A percentile compares a stretch with the other conserved stretches of the same genome.
Evolutionary conservation across 2,888 invertebrate genomes (phyloP).

Genomic region (Melikaiella ostensackeni): DNA sequence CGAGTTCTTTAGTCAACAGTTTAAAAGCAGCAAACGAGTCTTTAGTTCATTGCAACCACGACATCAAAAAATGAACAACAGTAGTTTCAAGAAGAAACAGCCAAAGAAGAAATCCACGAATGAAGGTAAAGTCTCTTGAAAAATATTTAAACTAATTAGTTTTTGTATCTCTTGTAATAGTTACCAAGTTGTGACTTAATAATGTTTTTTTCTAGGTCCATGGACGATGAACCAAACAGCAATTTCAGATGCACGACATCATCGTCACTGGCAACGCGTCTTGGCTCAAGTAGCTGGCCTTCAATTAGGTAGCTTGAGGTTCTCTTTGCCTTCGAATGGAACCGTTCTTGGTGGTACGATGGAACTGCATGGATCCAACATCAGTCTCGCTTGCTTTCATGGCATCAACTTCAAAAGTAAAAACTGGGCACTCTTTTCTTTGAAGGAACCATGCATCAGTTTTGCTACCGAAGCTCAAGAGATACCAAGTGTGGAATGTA

Average conservation of each 20-base stretch:
- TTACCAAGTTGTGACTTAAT: not conserved
- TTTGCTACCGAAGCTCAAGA: conserved; percentile 97
- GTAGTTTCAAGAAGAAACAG: conserved; percentile 69
- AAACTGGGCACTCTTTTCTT: conserved; percentile 96
- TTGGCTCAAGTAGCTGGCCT: conserved; percentile 89
- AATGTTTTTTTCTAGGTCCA: conserved; percentile 57
- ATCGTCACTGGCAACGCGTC: conserved; percentile 97
- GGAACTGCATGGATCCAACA: conserved; percentile 92
- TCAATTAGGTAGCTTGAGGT: conserved; percentile 85
- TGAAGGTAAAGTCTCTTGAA: conserved; percentile 67
- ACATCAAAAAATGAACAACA: conserved; percentile 70
- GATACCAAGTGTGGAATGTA: conserved; percentile 84
- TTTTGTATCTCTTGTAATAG: not conserved
- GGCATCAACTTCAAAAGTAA: conserved; percentile 97
- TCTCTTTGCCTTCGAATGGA: conserved; percentile 84
- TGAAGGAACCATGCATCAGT: conserved; percentile 94
- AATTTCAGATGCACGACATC: conserved; percentile 85
- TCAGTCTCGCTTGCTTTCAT: conserved; percentile 97
- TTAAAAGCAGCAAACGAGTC: conserved; percentile 95
- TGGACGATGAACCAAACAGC: conserved; percentile 73
- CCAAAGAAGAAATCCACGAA: conserved; percentile 74
- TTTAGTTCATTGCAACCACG: conserved; percentile 86
- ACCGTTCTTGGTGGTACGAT: conserved; percentile 92
- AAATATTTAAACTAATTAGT: not conserved
- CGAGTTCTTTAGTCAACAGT: conserved; percentile 98